Percentiles rank a stretch among this genome's conserved stretches.
Evolutionary conservation across 2,888 invertebrate species (phyloP).

Genomic region (Microdon myrmicae): DNA sequence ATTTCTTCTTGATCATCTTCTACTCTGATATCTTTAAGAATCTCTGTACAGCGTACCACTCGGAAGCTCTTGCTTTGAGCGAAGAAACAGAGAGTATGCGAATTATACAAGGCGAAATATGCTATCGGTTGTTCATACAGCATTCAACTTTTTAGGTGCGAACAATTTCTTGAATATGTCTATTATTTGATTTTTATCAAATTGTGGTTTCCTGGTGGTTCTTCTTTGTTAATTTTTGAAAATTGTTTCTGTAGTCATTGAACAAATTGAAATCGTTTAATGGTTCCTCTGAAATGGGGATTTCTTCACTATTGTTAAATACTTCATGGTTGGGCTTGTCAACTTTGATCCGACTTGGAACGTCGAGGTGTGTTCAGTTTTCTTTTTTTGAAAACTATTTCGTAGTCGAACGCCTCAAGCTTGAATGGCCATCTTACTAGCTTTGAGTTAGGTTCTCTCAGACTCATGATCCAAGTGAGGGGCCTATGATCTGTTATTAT

Average conservation of each 20-base stretch:
- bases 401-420: constrained; percentile 56
- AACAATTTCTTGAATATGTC: constrained; percentile 36
- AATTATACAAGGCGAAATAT: constrained; percentile 46
- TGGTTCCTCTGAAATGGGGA: constrained; percentile 53
- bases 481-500: constrained; percentile 64
- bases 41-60: constrained; percentile 13
- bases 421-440: constrained; percentile 60
- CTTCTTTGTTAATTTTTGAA: constrained; percentile 48
- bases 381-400: constrained; percentile 52
- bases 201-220: constrained; percentile 24
- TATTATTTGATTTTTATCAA: constrained; percentile 32
- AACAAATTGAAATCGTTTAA: constrained; percentile 50
- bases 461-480: constrained; percentile 59
- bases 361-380: constrained; percentile 42
- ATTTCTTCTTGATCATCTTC: constrained; percentile 16
- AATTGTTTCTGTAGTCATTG: constrained; percentile 19
- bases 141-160: constrained; percentile 45
- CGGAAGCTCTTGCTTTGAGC: constrained; percentile 11
- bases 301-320: constrained; percentile 26
- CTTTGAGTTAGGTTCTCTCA: constrained; percentile 60
- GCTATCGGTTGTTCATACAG: constrained; percentile 42
- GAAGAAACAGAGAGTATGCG: constrained; percentile 28
- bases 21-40: constrained; percentile 4
- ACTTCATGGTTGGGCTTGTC: constrained; percentile 1
- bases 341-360: constrained; percentile 35